Conservation (phyloP, 2,888 invertebrate genomes). For the Drosophila colorata region DNA sequence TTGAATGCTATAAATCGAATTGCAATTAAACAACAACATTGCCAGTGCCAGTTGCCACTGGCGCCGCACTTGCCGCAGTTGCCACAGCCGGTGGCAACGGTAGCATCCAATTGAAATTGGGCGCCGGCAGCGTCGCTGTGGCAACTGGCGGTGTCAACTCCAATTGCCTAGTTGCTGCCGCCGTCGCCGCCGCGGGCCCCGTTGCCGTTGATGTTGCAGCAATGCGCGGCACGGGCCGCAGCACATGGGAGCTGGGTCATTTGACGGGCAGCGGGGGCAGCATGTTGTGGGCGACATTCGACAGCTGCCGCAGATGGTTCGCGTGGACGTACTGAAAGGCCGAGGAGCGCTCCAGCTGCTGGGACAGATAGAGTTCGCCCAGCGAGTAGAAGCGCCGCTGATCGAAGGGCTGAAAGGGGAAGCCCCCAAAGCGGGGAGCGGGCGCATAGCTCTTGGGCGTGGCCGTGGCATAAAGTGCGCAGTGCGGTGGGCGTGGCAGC, state of each 20-base stretch:
- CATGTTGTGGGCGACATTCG: constrained; percentile 70
- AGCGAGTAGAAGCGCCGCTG: constrained; percentile 84
- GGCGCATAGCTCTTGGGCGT: constrained; percentile 58
- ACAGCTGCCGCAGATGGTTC: constrained; percentile 77
- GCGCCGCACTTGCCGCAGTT: constrained; percentile 1
- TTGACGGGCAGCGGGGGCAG: constrained; percentile 79
- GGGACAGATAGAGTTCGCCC: constrained; percentile 84
- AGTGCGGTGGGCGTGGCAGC: constrained; percentile 63
- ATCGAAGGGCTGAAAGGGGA: constrained; percentile 81
- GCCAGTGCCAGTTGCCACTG: constrained; percentile 21
- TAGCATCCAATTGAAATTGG: constrained; percentile 60
- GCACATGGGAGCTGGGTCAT: constrained; percentile 83
- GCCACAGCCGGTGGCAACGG: constrained; percentile 30
- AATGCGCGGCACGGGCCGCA: constrained; percentile 84
- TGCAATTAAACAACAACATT: constrained; percentile 55
- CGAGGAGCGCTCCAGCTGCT: constrained; percentile 83
- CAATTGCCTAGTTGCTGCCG: constrained; percentile 8
- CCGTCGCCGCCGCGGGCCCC: constrained; percentile 19
- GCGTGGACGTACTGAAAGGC: constrained; percentile 85
- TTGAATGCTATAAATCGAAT: constrained; percentile 41
- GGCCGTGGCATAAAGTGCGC: constrained; percentile 46
- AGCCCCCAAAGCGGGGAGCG: constrained; percentile 74
- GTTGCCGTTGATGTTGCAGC: constrained; percentile 70
- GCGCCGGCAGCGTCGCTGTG: constrained; percentile 1
- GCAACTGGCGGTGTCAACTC: constrained; percentile 37